Evolutionary conservation across 2,797 vertebrate genomes (phyloP).

Genomic region (Hirundo rustica): DNA sequence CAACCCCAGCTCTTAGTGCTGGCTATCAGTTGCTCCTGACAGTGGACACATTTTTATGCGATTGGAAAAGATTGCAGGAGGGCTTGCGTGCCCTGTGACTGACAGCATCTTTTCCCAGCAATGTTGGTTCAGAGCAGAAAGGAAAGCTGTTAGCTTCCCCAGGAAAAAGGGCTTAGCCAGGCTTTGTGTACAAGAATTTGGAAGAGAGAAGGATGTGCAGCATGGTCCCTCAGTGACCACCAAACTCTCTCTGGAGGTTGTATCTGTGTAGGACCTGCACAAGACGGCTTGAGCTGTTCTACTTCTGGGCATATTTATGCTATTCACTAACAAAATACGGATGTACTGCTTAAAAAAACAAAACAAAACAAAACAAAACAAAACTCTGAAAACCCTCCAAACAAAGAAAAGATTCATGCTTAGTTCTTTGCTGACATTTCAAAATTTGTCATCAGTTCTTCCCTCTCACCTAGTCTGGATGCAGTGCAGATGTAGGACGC

Average conservation of each 20-base stretch:
- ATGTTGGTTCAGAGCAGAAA: background rate
- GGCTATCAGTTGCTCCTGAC: background rate
- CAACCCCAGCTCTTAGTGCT: background rate
- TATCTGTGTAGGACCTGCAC: background rate
- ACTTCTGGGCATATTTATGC: background rate
- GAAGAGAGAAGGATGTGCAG: background rate
- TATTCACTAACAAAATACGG: background rate
- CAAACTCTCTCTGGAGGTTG: background rate
- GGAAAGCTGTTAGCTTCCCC: background rate
- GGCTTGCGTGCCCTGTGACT: background rate
- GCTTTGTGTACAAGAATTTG: background rate
- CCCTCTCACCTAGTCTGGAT: background rate
- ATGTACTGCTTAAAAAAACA: background rate
- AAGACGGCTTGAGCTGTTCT: background rate
- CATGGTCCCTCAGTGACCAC: background rate
- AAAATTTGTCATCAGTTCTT: background rate
- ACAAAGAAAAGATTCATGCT: rapidly evolving
- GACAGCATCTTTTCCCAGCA: background rate
- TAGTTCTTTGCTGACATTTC: background rate
- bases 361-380: no score
- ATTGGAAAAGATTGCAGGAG: background rate
- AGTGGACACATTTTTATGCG: background rate
- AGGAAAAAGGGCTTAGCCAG: background rate
- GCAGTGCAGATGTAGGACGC: background rate
- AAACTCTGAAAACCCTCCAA: background rate